Percentiles rank a stretch among this genome's conserved stretches.
Conservation (phyloP, 92 coral and sea anemone genomes). For the Desmophyllum pertusum region DNA sequence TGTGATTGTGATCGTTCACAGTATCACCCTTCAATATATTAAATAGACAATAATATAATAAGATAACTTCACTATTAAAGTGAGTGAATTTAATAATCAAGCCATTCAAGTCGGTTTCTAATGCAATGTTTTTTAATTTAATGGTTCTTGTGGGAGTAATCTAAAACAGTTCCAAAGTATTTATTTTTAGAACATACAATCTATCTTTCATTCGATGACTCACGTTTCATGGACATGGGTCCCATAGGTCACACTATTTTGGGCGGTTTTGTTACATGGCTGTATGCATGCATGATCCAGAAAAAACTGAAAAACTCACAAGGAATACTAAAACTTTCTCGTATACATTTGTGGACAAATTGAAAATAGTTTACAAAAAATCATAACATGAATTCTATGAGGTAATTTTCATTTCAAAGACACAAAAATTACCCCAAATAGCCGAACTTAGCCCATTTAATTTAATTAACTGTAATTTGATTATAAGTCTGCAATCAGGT, state of each 20-base stretch:
- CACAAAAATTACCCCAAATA: background rate
- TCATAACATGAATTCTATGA: background rate
- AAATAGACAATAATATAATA: background rate
- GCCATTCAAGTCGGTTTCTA: background rate
- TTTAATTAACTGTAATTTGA: constrained; percentile 13
- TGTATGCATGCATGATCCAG: background rate
- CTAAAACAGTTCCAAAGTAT: background rate
- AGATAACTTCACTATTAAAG: background rate
- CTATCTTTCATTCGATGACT: constrained; percentile 7
- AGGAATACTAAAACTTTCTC: background rate
- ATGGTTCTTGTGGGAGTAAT: background rate
- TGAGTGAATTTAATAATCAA: background rate
- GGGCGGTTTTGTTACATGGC: constrained; percentile 3
- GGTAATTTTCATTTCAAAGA: background rate
- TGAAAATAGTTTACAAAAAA: background rate
- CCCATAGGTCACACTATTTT: background rate
- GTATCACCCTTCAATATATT: background rate
- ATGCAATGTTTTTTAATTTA: no score
- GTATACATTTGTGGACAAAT: background rate
- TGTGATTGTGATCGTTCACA: background rate
- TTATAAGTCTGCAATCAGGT: background rate
- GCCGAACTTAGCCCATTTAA: background rate
- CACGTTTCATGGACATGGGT: background rate
- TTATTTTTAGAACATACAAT: constrained; percentile 8
- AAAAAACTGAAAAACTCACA: background rate